phyloP scores from a whole-genome alignment of 2,113 vertebrate species.

The Strix aluco region DNA sequence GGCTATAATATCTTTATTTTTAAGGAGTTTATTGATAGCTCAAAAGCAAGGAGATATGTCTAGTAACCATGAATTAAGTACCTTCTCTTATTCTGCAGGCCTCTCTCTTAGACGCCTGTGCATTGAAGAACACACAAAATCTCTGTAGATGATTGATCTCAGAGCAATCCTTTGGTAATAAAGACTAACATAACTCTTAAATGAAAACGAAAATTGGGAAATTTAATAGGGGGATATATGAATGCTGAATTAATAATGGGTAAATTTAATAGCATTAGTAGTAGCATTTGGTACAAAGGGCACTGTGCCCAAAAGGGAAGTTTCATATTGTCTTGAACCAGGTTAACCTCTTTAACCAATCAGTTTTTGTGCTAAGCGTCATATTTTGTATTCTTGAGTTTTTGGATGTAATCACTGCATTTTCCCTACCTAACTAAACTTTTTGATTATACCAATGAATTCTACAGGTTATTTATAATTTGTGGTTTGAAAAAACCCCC shows the following conservation, averaged over 20 bases:
- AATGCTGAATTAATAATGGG: not conserved
- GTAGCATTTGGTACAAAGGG: not conserved
- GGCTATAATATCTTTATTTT: not conserved
- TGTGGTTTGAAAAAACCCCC: not conserved
- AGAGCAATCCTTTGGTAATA: not conserved
- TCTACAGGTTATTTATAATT: not conserved
- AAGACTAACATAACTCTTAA: not conserved
- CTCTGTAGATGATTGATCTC: not conserved
- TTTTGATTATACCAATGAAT: not conserved
- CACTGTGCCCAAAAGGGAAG: not conserved
- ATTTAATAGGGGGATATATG: not conserved
- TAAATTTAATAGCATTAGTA: not conserved
- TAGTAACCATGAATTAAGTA: not conserved
- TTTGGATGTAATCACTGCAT: not conserved
- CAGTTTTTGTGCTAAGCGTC: not conserved
- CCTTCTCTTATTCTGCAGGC: not conserved
- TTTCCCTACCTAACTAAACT: not conserved
- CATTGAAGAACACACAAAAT: not conserved
- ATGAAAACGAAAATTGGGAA: not conserved
- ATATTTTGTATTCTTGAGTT: not conserved
- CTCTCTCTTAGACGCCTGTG: not conserved
- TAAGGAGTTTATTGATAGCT: not conserved
- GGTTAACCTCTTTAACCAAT: not conserved
- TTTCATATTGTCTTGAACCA: not conserved
- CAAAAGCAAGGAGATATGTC: not conserved